Base-by-base conservation (phyloP, 2,888 invertebrate species). In the Apamea anceps region DNA sequence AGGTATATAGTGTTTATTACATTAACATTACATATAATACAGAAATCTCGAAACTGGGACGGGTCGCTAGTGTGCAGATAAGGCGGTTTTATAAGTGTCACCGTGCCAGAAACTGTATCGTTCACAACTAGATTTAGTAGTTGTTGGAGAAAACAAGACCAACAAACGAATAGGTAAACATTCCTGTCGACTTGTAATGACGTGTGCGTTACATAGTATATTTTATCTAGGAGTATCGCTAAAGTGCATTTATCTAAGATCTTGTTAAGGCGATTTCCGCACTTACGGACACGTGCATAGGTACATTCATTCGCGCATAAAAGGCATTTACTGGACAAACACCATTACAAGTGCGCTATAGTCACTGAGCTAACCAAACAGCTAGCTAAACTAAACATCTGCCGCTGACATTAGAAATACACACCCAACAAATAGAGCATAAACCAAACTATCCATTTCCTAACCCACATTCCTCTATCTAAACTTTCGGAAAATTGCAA, bases 401-500 rank as follows among this genome's bases (percentile, higher is more conserved):
- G 79, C 1, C 28, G 6, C 5, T 48, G 72, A 79, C 62, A 57
- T 71, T 13, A 72, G 21, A 62, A 67, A 62, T 63, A 65, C 54
- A 32, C n/a, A 32, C 62, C 51, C 25, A 57, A 15, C 15, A 45
- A 79, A 37, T 6, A 37, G 48, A 73, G 32, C 51, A 48, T 28
- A 51, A 72, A 62, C 25, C 42, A 15, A 74, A 51, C 37, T 60
- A 80, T 57, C 32, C 48, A 75, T 72, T 72, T 18, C 28, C 32
- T 63, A 45, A 62, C 51, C 42, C 51, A 54, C n/a, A 71, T 63
- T 62, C 70, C 45, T 48, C 54, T 48, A 67, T 32, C 66, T 37
- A 80, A 86, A 77, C 68, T 75, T 76, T 66, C 67, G 63, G 79
- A 84, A 81, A 80, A 89, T 77, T 89, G 75, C 82, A 73, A 87